Conservation (phyloP, 2,113 vertebrate species). For the Oryzias celebensis region DNA sequence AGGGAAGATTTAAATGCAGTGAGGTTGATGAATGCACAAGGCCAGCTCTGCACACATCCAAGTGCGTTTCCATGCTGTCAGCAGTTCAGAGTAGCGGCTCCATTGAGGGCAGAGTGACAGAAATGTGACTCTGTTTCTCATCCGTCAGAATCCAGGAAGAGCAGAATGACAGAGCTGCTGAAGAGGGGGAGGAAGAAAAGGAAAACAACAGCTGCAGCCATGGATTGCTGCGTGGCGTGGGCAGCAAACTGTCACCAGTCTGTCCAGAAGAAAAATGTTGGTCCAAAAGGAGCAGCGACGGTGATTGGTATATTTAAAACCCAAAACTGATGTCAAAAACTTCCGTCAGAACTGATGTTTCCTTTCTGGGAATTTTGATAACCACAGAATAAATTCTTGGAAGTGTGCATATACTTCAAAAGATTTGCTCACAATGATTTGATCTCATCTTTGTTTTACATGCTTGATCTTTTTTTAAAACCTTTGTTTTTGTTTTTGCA, state of each 20-base stretch:
- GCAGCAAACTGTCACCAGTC: conserved; percentile 7
- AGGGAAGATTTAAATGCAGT: background rate
- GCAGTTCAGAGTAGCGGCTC: too few relatives aligned
- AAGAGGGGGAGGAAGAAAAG: conserved; percentile 14
- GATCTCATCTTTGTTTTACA: too few relatives aligned
- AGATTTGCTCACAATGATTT: too few relatives aligned
- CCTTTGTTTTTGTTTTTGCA: too few relatives aligned
- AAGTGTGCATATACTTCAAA: too few relatives aligned
- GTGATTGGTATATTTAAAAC: background rate
- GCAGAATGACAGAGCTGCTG: conserved; percentile 9
- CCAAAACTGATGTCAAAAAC: background rate
- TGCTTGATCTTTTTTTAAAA: too few relatives aligned
- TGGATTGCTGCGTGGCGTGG: conserved; percentile 4
- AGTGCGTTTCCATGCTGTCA: background rate
- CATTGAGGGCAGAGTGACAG: background rate
- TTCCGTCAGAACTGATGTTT: background rate
- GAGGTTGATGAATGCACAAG: background rate
- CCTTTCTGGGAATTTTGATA: too few relatives aligned
- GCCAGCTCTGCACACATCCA: background rate
- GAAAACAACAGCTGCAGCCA: conserved; percentile 30
- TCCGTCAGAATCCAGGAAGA: conserved; percentile 33
- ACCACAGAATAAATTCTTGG: too few relatives aligned
- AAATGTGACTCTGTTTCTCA: conserved; percentile 15
- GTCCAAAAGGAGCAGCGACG: background rate
- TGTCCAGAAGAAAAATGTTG: background rate